Evolutionary conservation across 2,113 vertebrate species (phyloP), one percentile per base, ranked within the genome.

Genomic region (Phasianus colchicus): DNA sequence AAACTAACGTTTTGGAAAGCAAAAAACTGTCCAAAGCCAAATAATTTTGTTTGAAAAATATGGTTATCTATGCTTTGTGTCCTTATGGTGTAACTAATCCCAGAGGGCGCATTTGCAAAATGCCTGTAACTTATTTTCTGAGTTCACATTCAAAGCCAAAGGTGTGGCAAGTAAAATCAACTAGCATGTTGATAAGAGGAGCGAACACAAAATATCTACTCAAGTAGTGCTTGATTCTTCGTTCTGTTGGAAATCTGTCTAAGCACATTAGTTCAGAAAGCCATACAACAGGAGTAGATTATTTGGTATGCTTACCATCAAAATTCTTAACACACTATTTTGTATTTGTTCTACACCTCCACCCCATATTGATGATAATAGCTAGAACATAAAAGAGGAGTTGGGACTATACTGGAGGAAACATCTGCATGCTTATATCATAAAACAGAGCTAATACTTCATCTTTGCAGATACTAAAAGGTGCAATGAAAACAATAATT

Each of bases 91-190:
- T 48, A 91, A 61, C 22, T 71, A 40, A 69, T 76, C 91, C 58
- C 22, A 36, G 69, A 27, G 20, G 0, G 0, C 24, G 25, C 4
- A 10, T 64, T 84, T 88, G 47, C 34, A 75, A 42, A 75, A 57
- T 75, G 13, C 9, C 29, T 1, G 0, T 58, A 47, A 34, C 19
- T 48, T 40, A 30, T 64, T 67, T 78, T 71, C 29, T 40, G 30
- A 76, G 36, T 81, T 86, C n/a, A 84, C 45, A 64, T n/a, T 90
- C 61, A 72, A 72, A 89, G 67, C 19, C 52, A 85, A 92, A 76
- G 40, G 25, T 66, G 22, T 73, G 11, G 25, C 50, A 71, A 57
- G 91, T 74, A 36, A 65, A 74, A 57, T 47, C 40, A 57, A 4
- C 19, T 69, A 52, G 1, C 16, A 11, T 50, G 2, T 66, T 55